phyloP scores from a whole-genome alignment of 2,888 invertebrate species.

The Stenichneumon culpator region DNA sequence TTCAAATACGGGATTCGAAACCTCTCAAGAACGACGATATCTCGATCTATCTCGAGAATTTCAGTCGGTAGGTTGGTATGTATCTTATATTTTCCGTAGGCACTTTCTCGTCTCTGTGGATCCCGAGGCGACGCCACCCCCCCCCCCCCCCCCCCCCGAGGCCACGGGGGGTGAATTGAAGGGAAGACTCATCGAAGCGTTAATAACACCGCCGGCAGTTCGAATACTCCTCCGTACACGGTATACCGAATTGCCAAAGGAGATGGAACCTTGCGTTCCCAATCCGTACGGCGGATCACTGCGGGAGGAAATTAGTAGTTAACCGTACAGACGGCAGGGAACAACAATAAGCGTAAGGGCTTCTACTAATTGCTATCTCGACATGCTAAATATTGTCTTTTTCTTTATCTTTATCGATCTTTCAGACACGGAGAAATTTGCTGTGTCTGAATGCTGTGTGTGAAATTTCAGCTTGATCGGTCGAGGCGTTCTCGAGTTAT shows the following conservation, averaged over 20 bases:
- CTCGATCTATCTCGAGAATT: conserved; percentile 50
- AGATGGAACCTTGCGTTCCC: not conserved
- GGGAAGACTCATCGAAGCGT: conserved; percentile 75
- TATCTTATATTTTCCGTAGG: conserved; percentile 34
- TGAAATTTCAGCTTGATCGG: no score
- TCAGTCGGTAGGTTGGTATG: not conserved
- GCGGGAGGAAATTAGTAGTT: conserved; percentile 45
- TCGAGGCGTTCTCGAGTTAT: no score
- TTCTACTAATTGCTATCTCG: conserved; percentile 2
- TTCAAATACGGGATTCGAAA: conserved; percentile 54
- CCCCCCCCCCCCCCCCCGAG: conserved; percentile 55
- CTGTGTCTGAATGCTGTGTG: no score
- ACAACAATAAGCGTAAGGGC: not conserved
- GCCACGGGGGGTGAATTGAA: conserved; percentile 78
- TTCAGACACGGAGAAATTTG: not conserved
- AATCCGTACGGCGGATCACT: not conserved
- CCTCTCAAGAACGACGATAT: conserved; percentile 55
- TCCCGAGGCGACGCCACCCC: conserved; percentile 57
- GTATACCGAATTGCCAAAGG: not conserved
- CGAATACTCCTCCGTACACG: conserved; percentile 5
- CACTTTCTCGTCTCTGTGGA: conserved; percentile 48
- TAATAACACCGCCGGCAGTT: conserved; percentile 60
- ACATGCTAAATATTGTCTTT: not conserved
- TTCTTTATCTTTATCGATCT: not conserved
- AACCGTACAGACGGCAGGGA: not conserved